Evolutionary conservation across 2,888 invertebrate species (phyloP).

Genomic region (Endotricha flammealis): DNA sequence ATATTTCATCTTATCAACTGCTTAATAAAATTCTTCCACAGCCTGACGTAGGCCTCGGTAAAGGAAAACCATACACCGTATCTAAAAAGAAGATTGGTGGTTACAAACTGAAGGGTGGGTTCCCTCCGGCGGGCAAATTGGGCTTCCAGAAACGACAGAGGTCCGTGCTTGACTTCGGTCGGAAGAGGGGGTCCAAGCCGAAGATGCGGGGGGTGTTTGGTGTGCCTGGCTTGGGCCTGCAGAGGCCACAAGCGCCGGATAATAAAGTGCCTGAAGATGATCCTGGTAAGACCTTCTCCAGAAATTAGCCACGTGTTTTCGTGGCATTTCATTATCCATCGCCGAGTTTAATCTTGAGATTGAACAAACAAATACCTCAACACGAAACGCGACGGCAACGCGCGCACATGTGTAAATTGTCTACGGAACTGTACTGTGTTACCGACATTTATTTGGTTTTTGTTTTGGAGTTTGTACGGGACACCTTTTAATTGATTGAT

Average conservation of each 20-base stretch:
- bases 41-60: slow-evolving; percentile 83
- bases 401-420: too few species aligned
- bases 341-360: too few species aligned
- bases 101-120: slow-evolving; percentile 82
- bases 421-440: neutral
- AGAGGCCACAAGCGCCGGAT: slow-evolving; percentile 80
- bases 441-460: too few species aligned
- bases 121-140: slow-evolving; percentile 80
- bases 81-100: slow-evolving; percentile 86
- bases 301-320: too few species aligned
- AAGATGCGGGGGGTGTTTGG: slow-evolving; percentile 93
- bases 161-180: slow-evolving; percentile 83
- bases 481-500: too few species aligned
- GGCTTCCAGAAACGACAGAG: slow-evolving; percentile 86
- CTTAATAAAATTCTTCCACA: slow-evolving; percentile 25
- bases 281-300: slow-evolving; percentile 46
- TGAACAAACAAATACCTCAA: too few species aligned
- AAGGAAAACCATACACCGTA: slow-evolving; percentile 87
- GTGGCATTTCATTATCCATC: too few species aligned
- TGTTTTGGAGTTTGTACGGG: too few species aligned
- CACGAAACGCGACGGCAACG: too few species aligned
- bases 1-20: neutral
- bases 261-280: slow-evolving; percentile 70
- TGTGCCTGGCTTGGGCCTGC: slow-evolving; percentile 86
- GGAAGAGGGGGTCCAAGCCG: slow-evolving; percentile 91